These are phyloP conservation scores for Botrylloides violaceus DNA, from an alignment of 23 tunicate genomes.

Conservation along the genomic window DNA sequence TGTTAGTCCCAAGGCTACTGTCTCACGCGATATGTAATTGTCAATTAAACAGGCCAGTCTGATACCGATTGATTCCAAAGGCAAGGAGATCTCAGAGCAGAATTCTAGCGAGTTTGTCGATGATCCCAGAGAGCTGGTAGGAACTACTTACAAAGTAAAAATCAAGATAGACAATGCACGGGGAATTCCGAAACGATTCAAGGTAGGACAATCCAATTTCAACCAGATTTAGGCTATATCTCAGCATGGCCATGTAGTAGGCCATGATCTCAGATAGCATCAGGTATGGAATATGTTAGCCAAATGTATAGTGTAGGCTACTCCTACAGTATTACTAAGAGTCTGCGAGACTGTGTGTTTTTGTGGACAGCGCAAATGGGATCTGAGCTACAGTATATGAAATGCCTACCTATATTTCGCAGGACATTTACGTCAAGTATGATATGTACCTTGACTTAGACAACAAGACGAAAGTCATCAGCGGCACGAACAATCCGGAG, in stretches of 20 bases:
- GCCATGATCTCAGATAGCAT: too few species aligned
- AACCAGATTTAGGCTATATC: too few species aligned
- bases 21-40: too few species aligned
- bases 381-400: too few species aligned
- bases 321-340: too few species aligned
- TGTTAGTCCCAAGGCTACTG: too few species aligned
- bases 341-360: too few species aligned
- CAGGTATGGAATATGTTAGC: too few species aligned
- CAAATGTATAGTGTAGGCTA: too few species aligned
- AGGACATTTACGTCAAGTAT: constrained; percentile 24
- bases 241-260: too few species aligned
- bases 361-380: too few species aligned
- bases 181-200: constrained; percentile 29
- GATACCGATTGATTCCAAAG: constrained; percentile 15
- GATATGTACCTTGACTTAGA: constrained; percentile 19
- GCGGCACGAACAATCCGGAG: constrained; percentile 22
- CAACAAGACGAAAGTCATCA: constrained; percentile 19
- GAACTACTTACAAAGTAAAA: constrained; percentile 18
- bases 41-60: neutral
- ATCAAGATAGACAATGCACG: constrained; percentile 20
- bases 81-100: constrained; percentile 17
- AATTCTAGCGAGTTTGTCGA: constrained; percentile 7
- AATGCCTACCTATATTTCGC: neutral
- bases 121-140: constrained; percentile 16
- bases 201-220: constrained; percentile 7